Evolutionary conservation across 92 coral and sea anemone species (phyloP), one percentile per base, ranked within the genome.

Genomic region (Zoanthus sansibaricus): DNA sequence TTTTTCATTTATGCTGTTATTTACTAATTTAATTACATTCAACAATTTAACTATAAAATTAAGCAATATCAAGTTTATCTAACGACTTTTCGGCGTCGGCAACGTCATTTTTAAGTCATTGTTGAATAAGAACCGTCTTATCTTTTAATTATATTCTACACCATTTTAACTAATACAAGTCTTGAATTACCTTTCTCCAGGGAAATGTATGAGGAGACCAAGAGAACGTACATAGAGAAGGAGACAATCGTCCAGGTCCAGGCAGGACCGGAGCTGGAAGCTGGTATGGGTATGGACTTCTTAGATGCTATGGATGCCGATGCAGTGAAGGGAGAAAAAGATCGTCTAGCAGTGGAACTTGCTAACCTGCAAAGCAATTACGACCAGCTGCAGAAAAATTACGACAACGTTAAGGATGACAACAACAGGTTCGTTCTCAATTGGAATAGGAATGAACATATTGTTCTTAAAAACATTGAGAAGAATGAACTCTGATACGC

Each of bases 351-450:
- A 52, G 74, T 71, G 83, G 98, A 94, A 72, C 84, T 92, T 21
- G 82, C 94, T 15, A 87, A 95, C 83, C 90, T 93, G 93, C 95
- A 93, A 89, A 91, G 79, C 93, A 93, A 94, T 87, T 93, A 75
- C 91, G 87, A 84, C 89, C 86, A 91, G 17, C 87, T 94, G 33
- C 92, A 93, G 90, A 94, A 89, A 75, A 91, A 85, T 88, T 84
- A 83, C 42, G 96, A 93, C 82, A 87, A 91, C 88, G 45, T 94
- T 47, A 86, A 90, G 71, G 82, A 88, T 69, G 96, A 93, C 87
- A 94, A 94, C 77, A 92, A 89, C 71, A 91, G 88, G 85, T 76
- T 76, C 47, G 82, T 76, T 54, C 37, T 76, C 62, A 5, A 13
- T 52, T 31, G 30, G 17, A 52, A 30, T 13, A 13, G 2, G 42